A percentile compares a stretch with the other conserved stretches of the same genome.
Conservation (phyloP, 2,113 vertebrate genomes). For the Calyptommatus sinebrachiatus region DNA sequence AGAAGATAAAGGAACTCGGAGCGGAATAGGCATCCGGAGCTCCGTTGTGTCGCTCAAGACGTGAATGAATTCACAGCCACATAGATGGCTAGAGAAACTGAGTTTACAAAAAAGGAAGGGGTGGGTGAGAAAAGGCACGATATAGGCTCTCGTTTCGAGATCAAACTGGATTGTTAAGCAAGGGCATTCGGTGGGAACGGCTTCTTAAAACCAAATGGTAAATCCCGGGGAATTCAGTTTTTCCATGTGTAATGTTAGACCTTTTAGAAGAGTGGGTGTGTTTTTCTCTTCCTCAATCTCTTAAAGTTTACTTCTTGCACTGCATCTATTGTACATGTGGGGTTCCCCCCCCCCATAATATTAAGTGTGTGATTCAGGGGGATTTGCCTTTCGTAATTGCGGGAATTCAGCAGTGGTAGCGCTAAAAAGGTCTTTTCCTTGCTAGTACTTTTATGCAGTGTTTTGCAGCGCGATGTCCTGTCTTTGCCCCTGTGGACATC, state of each 20-base stretch:
- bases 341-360: too few relatives aligned
- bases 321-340: too few relatives aligned
- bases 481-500: too few relatives aligned
- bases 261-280: not conserved
- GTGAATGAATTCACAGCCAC: not conserved
- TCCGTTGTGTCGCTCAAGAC: not conserved
- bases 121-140: not conserved
- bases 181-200: not conserved
- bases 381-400: too few relatives aligned
- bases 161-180: not conserved
- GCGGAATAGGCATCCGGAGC: not conserved
- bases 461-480: too few relatives aligned
- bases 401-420: too few relatives aligned
- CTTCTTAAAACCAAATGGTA: not conserved
- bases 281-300: not conserved
- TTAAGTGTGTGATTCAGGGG: too few relatives aligned
- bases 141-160: not conserved
- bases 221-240: not conserved
- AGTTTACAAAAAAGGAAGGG: not conserved
- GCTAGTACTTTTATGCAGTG: too few relatives aligned
- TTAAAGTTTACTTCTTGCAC: not conserved
- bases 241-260: not conserved
- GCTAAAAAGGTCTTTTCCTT: too few relatives aligned
- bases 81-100: not conserved
- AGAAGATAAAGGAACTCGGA: accelerated